phyloP scores from a whole-genome alignment of 2,797 vertebrate genomes.

The Parauchenoglanis ngamensis region DNA sequence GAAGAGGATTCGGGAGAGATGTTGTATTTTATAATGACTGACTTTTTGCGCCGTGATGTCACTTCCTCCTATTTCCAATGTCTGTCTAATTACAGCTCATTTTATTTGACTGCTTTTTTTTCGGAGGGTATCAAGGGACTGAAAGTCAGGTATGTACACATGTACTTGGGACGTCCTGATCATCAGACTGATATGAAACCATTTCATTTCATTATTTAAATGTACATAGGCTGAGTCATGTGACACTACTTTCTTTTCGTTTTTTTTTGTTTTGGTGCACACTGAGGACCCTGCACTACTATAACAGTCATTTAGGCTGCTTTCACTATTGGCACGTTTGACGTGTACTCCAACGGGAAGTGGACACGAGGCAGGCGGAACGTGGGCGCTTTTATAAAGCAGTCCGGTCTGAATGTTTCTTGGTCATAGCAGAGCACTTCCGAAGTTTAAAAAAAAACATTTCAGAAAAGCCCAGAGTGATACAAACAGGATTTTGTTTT shows the following conservation, averaged over 20 bases:
- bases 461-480: background rate
- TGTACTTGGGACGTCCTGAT: background rate
- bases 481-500: background rate
- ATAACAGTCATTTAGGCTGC: background rate
- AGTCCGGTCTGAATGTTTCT: background rate
- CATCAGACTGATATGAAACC: background rate
- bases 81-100: constrained; percentile 19
- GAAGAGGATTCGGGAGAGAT: constrained; percentile 89
- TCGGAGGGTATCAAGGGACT: background rate
- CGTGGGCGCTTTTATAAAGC: background rate
- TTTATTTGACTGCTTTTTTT: background rate
- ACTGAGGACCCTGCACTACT: background rate
- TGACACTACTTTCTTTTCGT: background rate
- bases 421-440: background rate
- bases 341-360: background rate
- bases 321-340: background rate
- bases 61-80: constrained; percentile 1
- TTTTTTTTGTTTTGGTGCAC: background rate
- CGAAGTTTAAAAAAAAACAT: background rate
- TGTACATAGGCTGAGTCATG: background rate
- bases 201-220: constrained; percentile 20
- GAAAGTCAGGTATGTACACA: constrained; percentile 15
- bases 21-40: constrained; percentile 87
- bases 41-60: constrained; percentile 62
- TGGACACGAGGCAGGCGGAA: background rate